Evolutionary conservation across 2,888 invertebrate species (phyloP), one percentile per base, ranked within the genome.

Genomic region (Ophion ventricosus): DNA sequence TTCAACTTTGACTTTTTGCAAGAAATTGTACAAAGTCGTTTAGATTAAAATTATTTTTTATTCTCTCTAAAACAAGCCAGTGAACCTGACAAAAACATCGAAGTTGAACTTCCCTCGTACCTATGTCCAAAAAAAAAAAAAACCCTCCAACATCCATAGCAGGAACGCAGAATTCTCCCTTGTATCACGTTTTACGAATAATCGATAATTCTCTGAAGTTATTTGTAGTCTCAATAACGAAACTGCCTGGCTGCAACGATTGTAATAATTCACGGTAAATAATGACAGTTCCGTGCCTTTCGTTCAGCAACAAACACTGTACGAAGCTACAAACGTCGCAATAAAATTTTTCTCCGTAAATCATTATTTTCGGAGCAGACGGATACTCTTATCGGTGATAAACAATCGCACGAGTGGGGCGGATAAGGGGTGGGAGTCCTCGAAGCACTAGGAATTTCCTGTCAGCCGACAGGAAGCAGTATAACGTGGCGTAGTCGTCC

Each of bases 331-430:
- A 49, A 49, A 11, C 49, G 17, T 11, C 49, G 17, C 49, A 4
- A 49, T 49, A 49, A 17, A 49, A n/a, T n/a, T n/a, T n/a, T 49
- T 49, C 17, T 49, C 17, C 20, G 5, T 70, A 23, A 2, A 14
- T 49, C 14, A 49, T 11, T 56, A 66, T 35, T 73, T 79, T 79
- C 8, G 20, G 43, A 57, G 40, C 43, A 66, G 26, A 66, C 35
- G 54, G 35, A 23, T 49, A n/a, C 74, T 73, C 76, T 82, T 78
- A 73, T 82, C 82, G 72, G 66, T 66, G 79, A 82, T 79, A 79
- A 75, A 79, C 81, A 84, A 79, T 82, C 79, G 81, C 70, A 84
- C 23, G 49, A 29, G 10, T 3, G 54, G 26, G 54, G n/a, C 20
- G 7, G n/a, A n/a, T n/a, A n/a, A n/a, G 66, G 26, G 10, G 26